A percentile compares a stretch with the other conserved stretches of the same genome.
Conservation (phyloP, 2,797 vertebrate genomes). For the Columba guinea region DNA sequence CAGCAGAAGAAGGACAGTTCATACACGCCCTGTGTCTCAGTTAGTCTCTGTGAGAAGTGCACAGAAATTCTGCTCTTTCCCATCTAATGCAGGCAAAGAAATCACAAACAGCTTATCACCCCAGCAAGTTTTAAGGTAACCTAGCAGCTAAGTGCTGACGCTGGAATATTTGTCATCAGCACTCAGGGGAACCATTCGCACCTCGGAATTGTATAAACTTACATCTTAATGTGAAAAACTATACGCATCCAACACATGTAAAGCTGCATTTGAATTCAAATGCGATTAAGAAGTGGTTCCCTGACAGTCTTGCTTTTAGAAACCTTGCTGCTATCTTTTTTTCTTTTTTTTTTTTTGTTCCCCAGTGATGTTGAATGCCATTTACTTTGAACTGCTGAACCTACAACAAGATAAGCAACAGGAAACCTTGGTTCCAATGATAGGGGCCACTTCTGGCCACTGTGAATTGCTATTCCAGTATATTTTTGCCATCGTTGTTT, state of each 20-base stretch:
- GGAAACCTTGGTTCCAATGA: not conserved
- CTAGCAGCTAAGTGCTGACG: slow-evolving; percentile 54
- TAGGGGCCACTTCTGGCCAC: not conserved
- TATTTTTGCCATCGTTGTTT: not conserved
- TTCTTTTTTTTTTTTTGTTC: not conserved
- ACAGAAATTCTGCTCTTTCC: not conserved
- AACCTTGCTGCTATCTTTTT: not conserved
- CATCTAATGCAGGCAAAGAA: slow-evolving; percentile 6
- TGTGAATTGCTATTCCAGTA: not conserved
- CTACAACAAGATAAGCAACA: slow-evolving; percentile 8
- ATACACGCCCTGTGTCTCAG: not conserved
- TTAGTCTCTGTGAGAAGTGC: not conserved
- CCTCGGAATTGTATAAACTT: slow-evolving; percentile 55
- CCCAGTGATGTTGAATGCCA: not conserved
- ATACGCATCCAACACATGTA: slow-evolving; percentile 55
- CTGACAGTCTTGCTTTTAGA: slow-evolving; percentile 42
- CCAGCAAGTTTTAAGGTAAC: slow-evolving; percentile 61
- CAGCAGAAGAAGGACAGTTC: not conserved
- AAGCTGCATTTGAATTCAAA: slow-evolving; percentile 64
- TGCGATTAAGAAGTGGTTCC: slow-evolving; percentile 52
- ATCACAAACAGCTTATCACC: slow-evolving; percentile 56
- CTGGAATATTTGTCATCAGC: slow-evolving; percentile 65
- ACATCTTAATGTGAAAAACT: slow-evolving; percentile 63
- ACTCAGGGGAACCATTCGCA: slow-evolving; percentile 54
- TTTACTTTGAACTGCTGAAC: slow-evolving; percentile 25